A percentile compares a stretch with the other conserved stretches of the same genome.
phyloP scores from a whole-genome alignment of 2,797 vertebrate species.

The Hyperoplus lanceolatus region DNA sequence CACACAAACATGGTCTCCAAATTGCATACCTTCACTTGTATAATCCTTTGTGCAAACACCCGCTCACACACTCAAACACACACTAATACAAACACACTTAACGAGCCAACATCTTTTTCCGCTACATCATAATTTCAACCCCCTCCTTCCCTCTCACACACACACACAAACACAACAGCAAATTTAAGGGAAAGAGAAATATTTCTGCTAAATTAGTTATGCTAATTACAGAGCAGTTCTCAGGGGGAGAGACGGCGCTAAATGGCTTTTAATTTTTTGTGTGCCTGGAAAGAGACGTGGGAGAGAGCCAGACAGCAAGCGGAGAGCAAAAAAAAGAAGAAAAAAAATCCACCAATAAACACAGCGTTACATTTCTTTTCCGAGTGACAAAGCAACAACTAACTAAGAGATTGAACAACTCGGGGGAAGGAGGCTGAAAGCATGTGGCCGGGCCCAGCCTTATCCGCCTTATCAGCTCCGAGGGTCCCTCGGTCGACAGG shows the following conservation, averaged over 20 bases:
- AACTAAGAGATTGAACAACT: slow-evolving; percentile 63
- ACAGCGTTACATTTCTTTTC: slow-evolving; percentile 50
- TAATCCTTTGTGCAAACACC: slow-evolving; percentile 19
- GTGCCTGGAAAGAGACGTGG: slow-evolving; percentile 81
- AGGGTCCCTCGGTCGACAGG: slow-evolving; percentile 37
- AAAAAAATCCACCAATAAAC: slow-evolving; percentile 45
- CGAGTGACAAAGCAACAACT: slow-evolving; percentile 64
- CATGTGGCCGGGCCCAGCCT: slow-evolving; percentile 51
- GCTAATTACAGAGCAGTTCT: slow-evolving; percentile 87
- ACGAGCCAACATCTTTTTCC: slow-evolving; percentile 71
- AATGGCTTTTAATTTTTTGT: slow-evolving; percentile 88
- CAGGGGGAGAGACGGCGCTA: slow-evolving; percentile 78
- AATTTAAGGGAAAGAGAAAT: slow-evolving; percentile 84
- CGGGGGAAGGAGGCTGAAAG: slow-evolving; percentile 41
- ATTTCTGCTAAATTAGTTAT: slow-evolving; percentile 90
- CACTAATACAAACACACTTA: slow-evolving; percentile 50
- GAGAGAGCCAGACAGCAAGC: slow-evolving; percentile 68
- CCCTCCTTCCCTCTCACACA: slow-evolving; percentile 34
- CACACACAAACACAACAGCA: slow-evolving; percentile 51
- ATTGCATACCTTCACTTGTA: slow-evolving; percentile 56
- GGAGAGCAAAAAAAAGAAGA: slow-evolving; percentile 39
- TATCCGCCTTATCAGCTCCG: slow-evolving; percentile 71
- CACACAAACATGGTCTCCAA: slow-evolving; percentile 48
- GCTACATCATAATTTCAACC: slow-evolving; percentile 79
- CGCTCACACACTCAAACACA: slow-evolving; percentile 10